Percentiles rank a stretch among this genome's conserved stretches.
phyloP scores from a whole-genome alignment of 2,888 invertebrate genomes.

The Teleogryllus oceanicus region DNA sequence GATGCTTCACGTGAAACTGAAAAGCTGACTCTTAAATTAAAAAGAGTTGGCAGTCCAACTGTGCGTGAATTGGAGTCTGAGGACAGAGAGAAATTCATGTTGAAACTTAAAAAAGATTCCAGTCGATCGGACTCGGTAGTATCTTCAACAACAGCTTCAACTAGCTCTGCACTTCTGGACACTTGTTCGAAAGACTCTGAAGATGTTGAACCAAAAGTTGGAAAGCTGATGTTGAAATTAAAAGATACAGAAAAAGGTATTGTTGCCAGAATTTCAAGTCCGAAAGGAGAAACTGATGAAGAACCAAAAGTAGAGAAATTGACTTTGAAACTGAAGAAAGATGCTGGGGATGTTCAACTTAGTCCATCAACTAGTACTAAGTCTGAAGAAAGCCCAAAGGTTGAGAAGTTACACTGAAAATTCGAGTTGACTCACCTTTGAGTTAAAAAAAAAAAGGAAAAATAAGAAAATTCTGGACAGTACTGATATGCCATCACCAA shows the following conservation, averaged over 20 bases:
- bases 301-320: constrained; percentile 36
- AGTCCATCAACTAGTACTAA: constrained; percentile 31
- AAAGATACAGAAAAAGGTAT: constrained; percentile 27
- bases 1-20: constrained; percentile 22
- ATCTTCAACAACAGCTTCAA: constrained; percentile 23
- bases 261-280: constrained; percentile 23
- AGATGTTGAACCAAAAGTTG: constrained; percentile 22
- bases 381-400: constrained; percentile 35
- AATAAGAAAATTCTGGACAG: too few relatives aligned
- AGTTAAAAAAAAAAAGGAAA: too few relatives aligned
- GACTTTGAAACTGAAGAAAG: constrained; percentile 33
- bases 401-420: constrained; percentile 41
- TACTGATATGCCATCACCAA: not conserved
- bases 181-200: not conserved
- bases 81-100: constrained; percentile 33
- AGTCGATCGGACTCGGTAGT: constrained; percentile 22
- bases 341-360: constrained; percentile 12
- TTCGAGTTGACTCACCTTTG: constrained; percentile 22
- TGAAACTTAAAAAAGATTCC: constrained; percentile 33
- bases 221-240: constrained; percentile 31
- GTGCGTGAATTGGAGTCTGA: constrained; percentile 22
- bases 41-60: constrained; percentile 18
- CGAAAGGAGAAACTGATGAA: constrained; percentile 25
- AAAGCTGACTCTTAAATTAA: constrained; percentile 28
- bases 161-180: not conserved